Evolutionary conservation across 2,113 vertebrate genomes (phyloP), one percentile per base, ranked within the genome.

Genomic region (Nerophis ophidion): DNA sequence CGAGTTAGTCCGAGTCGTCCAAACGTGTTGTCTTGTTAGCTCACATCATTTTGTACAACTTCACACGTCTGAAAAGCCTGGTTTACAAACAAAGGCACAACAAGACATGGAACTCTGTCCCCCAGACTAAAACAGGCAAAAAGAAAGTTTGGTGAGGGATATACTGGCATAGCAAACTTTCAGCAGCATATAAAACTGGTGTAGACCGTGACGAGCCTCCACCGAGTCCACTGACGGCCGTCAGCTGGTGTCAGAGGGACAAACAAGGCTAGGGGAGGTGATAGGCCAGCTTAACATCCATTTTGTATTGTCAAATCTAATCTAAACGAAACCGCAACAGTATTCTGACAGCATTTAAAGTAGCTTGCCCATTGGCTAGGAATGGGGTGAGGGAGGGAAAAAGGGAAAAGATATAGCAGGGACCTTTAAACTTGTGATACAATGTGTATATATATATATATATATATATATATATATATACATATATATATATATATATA

Each of bases 361-460:
- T 94, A 97, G 94, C 93, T 90, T 90, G 91, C 91, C 92, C 93
- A 86, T 90, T 90, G 89, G 83, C 88, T 90, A 88, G 91, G 79
- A 76, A 74, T 65, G 72, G 81, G 86, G 76, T 81, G 74, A 73
- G 74, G 55, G 66, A 17, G 57, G 68, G 72, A 69, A 65, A 75
- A 59, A 66, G 74, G 72, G 26, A 26, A 26, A 26, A 26, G 26
- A 26, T 26, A 26, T 75, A 62, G 40, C 60, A 1, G 17, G 57
- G 66, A 63, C 91, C 87, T 86, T 83, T 91, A 84, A 90, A 88
- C 87, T 89, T 66, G 74, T 80, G 66, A 84, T 78, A 80, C 76
- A 81, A 80, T 82, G 71, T 78, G 81, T 26, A 26, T 26, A 26
- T 26, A 26, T 26, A 26, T 26, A 26, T 26, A 3, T 26, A 26